Base-by-base conservation (phyloP, 53 echinoderm and acorn worm species). In the Mesocentrotus franciscanus region DNA sequence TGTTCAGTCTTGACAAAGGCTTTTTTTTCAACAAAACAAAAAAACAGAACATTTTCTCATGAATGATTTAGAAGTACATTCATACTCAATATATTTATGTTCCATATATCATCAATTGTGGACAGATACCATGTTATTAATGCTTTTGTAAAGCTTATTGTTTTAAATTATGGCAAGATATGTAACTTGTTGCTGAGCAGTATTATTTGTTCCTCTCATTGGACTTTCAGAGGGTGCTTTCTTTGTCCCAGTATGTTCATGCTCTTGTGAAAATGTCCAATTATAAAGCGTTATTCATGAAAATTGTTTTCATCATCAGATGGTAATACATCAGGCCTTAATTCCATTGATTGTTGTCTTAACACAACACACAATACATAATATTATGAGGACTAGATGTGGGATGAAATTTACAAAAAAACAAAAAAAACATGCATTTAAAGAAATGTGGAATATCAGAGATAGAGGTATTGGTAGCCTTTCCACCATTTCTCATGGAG, bases 151-250 rank as follows among this genome's bases (percentile, higher is more conserved):
- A 85, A 85, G 27, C n/a, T 9, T 24, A 7, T 24, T 10, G 56
- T 57, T 26, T 56, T 87, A 57, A 57, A 66, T 64, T 32, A 34
- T 91, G 8, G 39, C 66, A 36, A 66, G 66, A 62, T 91, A 14
- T 66, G 62, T 62, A 64, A 33, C n/a, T 64, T 91, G 90, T 90
- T 90, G 15, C 64, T 64, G 20, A 93, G 83, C 93, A 93, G 93
- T 93, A 93, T 93, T 93, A 93, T 81, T 66, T 36, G 75, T 56
- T 92, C 27, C 93, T 76, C 75, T 57, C 20, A 58, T 93, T 78
- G 93, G 81, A 78, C 93, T 93, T 93, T 93, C 93, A 93, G 61
- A 93, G 78, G 93, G 93, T 93, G 93, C 93, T 93, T 93, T 93
- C 93, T 15, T 27, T 79, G 93, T 93, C 91, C 91, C 62, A 91